phyloP scores from a whole-genome alignment of 1,140 invertebrate genomes.

The Lucilia sericata region DNA sequence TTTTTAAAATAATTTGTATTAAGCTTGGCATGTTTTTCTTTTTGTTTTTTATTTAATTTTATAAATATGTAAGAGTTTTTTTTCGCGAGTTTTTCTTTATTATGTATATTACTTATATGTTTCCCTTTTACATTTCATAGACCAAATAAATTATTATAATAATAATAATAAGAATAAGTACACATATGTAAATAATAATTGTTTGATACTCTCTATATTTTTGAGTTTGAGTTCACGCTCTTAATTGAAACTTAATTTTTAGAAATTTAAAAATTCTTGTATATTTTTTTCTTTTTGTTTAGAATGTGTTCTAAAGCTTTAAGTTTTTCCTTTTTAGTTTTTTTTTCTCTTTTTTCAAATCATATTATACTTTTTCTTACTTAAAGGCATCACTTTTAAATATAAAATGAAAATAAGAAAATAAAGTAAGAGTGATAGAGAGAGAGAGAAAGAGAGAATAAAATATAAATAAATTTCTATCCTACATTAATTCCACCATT shows the following conservation, averaged over 20 bases:
- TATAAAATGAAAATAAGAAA: neutral
- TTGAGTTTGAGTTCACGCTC: too few relatives aligned
- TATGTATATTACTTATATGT: neutral
- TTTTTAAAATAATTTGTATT: neutral
- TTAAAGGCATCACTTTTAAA: neutral
- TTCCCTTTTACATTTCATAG: too few relatives aligned
- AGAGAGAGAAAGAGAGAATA: neutral
- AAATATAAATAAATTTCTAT: neutral
- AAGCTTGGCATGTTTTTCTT: neutral
- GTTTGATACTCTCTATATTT: too few relatives aligned
- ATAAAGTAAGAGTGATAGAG: too few relatives aligned
- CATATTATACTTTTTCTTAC: neutral
- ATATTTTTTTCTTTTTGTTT: too few relatives aligned
- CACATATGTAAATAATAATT: too few relatives aligned
- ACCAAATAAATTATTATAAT: too few relatives aligned
- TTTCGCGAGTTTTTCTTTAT: neutral
- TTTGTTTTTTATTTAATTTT: neutral
- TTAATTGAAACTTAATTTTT: too few relatives aligned
- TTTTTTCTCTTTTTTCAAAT: too few relatives aligned
- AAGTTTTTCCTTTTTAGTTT: neutral
- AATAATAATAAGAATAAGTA: too few relatives aligned
- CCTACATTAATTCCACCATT: slow-evolving; percentile 19
- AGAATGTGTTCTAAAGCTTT: neutral
- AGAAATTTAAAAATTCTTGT: neutral
- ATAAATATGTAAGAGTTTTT: neutral